phyloP scores from a whole-genome alignment of 2,113 vertebrate genomes.

The Lycaon pictus region DNA sequence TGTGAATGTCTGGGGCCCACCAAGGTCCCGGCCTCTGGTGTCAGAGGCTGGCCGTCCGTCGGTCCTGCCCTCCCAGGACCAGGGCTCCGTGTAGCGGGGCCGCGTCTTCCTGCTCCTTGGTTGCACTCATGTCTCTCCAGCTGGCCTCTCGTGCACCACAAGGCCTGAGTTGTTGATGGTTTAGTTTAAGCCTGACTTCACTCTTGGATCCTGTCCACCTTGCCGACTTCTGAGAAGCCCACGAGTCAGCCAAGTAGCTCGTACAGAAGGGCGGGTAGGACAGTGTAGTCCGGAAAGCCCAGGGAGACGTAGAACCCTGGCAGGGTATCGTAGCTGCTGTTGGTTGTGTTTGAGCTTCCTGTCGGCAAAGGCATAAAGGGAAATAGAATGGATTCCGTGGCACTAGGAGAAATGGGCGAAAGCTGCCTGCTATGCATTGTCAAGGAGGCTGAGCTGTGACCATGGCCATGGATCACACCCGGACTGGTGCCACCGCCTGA shows the following conservation, averaged over 20 bases:
- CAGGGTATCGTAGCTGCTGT: background rate
- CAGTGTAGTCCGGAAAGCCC: background rate
- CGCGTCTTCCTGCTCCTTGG: background rate
- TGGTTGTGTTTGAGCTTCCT: background rate
- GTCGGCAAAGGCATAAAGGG: background rate
- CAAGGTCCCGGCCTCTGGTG: background rate
- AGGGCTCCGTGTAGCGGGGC: rapidly evolving
- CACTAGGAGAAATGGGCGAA: background rate
- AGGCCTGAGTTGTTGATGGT: background rate
- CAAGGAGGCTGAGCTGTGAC: background rate
- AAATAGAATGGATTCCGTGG: background rate
- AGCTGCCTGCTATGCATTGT: background rate
- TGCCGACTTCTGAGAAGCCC: background rate
- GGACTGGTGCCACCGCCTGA: background rate
- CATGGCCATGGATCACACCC: too few relatives aligned
- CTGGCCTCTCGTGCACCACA: background rate
- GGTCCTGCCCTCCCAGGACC: background rate
- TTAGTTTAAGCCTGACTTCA: background rate
- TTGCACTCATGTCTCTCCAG: background rate
- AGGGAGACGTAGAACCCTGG: background rate
- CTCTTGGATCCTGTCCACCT: background rate
- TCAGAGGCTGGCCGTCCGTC: background rate
- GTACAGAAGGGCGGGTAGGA: background rate
- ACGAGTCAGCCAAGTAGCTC: background rate
- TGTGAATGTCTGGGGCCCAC: background rate